These are phyloP conservation scores for Eilema caniola DNA, from an alignment of 2,888 invertebrate genomes.

Conservation along the genomic window DNA sequence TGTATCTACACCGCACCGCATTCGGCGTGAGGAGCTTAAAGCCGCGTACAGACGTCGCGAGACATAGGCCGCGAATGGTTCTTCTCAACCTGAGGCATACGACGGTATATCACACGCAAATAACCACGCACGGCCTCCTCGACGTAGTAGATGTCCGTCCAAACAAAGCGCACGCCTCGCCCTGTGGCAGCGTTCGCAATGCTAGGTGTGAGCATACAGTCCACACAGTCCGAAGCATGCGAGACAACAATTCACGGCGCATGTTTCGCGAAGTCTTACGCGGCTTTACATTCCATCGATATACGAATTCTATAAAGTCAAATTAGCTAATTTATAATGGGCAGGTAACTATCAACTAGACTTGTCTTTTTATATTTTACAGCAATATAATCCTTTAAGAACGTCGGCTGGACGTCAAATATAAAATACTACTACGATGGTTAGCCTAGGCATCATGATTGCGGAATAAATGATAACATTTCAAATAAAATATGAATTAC, in stretches of 20 bases:
- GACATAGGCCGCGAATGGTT: no score
- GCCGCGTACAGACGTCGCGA: no score
- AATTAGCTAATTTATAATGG: neutral
- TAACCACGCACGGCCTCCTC: no score
- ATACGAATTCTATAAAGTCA: constrained; percentile 22
- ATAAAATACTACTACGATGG: constrained; percentile 2
- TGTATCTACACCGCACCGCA: constrained; percentile 14
- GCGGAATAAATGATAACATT: constrained; percentile 7
- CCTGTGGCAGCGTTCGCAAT: no score
- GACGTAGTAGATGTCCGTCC: no score
- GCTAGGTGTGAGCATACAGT: no score
- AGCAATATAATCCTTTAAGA: neutral
- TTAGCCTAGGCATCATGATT: neutral
- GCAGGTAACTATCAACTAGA: neutral
- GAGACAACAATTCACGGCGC: no score
- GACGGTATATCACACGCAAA: no score
- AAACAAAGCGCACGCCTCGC: no score
- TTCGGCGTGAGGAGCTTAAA: constrained; percentile 28
- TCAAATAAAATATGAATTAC: constrained; percentile 25
- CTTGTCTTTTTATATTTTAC: constrained; percentile 1
- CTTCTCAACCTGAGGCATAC: no score
- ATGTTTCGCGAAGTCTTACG: no score
- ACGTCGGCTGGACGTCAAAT: neutral
- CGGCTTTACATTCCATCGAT: constrained; percentile 21
- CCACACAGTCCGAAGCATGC: no score